Base-by-base conservation (phyloP, 1,140 invertebrate genomes). In the Babylonia areolata region DNA sequence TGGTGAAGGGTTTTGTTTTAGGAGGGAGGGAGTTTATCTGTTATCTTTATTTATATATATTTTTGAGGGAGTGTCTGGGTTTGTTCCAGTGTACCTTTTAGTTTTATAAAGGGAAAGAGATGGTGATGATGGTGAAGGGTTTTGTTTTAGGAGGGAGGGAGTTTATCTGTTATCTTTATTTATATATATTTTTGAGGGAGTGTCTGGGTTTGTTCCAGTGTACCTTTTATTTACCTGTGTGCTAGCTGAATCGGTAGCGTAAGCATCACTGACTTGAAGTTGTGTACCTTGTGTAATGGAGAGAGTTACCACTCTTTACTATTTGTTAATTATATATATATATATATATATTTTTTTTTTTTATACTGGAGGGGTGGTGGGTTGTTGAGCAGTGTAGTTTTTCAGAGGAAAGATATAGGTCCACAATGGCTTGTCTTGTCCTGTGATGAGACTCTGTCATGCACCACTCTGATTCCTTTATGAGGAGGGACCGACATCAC, bases 391-490 rank as follows among this genome's bases (percentile, higher is more conserved):
- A 12, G 9, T 51, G 46, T 51, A 9, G 9, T 51, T 51, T 2
- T 17, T 51, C 17, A 3, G 46, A 12, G 9, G 46, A 9, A 51
- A 17, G 46, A 51, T 12, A 51, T 9, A 51, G 9, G 46, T 51
- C 17, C 46, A 9, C 46, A 12, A 17, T 51, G 15, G 15, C 28
- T 23, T 64, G 35, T 15, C 3, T 28, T 40, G 75, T 77, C 75
- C 75, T 20, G 35, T 77, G 75, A 77, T 40, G 75, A 77, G 75
- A 77, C 37, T 9, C 15, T 77, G 75, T 77, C 75, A 77, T 77
- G 75, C 75, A 77, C 75, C 75, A 77, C 75, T 77, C 75, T 77
- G 75, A 77, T 20, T 37, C 39, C 0, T 40, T 5, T 3, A 5
- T 77, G 75, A 77, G 11, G 75, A 77, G 75, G 40, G 28, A 40